phyloP scores from a whole-genome alignment of 2,888 invertebrate genomes.

The Melipona beecheii region DNA sequence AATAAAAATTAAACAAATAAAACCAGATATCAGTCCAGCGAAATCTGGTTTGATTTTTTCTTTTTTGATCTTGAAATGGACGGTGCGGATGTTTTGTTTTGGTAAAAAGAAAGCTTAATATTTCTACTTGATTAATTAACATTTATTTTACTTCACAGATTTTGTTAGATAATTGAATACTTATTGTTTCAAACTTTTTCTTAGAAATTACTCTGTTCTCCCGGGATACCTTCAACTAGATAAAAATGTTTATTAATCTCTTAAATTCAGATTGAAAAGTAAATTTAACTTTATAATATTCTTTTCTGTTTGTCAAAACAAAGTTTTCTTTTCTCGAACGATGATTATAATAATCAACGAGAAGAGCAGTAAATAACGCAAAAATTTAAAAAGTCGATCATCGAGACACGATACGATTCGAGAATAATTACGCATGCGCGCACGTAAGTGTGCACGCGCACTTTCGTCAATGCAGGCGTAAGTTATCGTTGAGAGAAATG shows the following conservation, averaged over 20 bases:
- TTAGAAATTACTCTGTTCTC: background rate
- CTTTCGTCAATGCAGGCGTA: background rate
- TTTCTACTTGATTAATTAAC: background rate
- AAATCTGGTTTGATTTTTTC: slow-evolving; percentile 37
- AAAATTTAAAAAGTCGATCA: background rate
- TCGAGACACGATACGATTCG: background rate
- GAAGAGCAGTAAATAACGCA: background rate
- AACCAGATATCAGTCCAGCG: slow-evolving; percentile 15
- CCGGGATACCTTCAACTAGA: background rate
- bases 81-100: background rate
- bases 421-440: background rate
- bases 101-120: too few relatives aligned
- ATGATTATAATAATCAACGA: background rate
- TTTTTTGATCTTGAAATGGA: slow-evolving; percentile 16
- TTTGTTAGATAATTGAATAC: background rate
- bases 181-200: background rate
- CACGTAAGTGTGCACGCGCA: background rate
- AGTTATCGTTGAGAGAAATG: background rate
- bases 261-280: background rate
- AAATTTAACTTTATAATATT: background rate
- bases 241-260: background rate
- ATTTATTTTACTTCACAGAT: too few relatives aligned
- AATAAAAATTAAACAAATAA: slow-evolving; percentile 21
- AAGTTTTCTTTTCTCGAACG: background rate
- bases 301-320: background rate